Percentiles rank a stretch among this genome's conserved stretches.
Evolutionary conservation across 1,140 invertebrate species (phyloP).

Genomic region (Battus philenor): DNA sequence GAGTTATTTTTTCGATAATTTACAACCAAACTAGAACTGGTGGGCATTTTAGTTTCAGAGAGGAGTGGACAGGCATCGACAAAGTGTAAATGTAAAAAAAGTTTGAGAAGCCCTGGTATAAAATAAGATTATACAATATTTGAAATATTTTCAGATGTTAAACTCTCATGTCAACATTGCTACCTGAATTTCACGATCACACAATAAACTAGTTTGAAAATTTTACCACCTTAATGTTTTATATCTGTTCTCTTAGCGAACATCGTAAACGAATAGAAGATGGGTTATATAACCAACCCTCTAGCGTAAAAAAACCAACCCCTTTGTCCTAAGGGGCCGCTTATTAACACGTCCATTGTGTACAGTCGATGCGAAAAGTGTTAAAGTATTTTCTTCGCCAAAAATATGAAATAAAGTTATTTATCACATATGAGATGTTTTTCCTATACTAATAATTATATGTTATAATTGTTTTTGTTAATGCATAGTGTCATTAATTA

Average conservation of each 20-base stretch:
- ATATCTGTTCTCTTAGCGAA: slow-evolving; percentile 36
- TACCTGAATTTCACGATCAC: slow-evolving; percentile 43
- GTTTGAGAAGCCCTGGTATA: no score
- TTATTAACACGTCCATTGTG: slow-evolving; percentile 46
- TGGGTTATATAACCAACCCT: slow-evolving; percentile 26
- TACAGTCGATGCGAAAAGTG: slow-evolving; percentile 22
- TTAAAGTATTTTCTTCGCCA: no score
- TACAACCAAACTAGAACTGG: no score
- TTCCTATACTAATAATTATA: no score
- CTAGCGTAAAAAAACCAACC: slow-evolving; percentile 35
- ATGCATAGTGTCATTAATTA: no score
- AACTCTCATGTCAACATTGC: slow-evolving; percentile 10
- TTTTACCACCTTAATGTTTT: slow-evolving; percentile 36
- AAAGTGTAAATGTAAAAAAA: background rate
- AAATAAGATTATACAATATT: no score
- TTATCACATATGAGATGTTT: no score
- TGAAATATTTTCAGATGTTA: no score
- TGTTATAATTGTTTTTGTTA: no score
- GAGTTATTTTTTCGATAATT: no score
- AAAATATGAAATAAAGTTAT: no score
- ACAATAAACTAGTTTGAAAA: slow-evolving; percentile 31
- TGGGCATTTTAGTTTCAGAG: no score
- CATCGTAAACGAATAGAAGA: slow-evolving; percentile 55
- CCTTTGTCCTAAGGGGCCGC: slow-evolving; percentile 45
- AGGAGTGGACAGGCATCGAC: background rate